Evolutionary conservation across 30 jellyfish, hydroid and myxozoan species (phyloP).

Genomic region (Hydra vulgaris): DNA sequence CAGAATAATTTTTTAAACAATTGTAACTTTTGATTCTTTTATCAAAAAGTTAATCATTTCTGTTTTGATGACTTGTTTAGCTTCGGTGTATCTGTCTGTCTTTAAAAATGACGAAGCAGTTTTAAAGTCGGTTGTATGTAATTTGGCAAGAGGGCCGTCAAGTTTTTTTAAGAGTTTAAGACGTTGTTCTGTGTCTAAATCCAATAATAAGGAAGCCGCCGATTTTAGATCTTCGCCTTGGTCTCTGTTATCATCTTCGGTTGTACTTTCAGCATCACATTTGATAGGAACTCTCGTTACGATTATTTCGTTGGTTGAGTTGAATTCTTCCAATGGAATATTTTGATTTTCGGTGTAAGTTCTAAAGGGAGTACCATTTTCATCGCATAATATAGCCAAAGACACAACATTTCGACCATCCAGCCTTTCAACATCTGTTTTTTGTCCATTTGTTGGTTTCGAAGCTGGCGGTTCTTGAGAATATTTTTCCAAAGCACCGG

Average conservation of each 20-base stretch:
- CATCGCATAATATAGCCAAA: constrained; percentile 23
- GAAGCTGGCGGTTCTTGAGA: not conserved
- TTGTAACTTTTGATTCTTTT: constrained; percentile 10
- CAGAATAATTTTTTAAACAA: not conserved
- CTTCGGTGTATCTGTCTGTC: constrained; percentile 17
- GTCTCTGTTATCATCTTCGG: not conserved
- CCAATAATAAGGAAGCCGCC: not conserved
- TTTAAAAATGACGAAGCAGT: constrained; percentile 32
- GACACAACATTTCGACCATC: constrained; percentile 34
- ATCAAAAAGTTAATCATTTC: constrained; percentile 6
- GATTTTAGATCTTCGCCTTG: not conserved
- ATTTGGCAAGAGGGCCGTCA: constrained; percentile 4
- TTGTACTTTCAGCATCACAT: not conserved
- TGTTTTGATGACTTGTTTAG: not conserved
- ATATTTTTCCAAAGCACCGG: not conserved
- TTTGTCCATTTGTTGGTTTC: not conserved
- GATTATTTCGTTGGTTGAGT: constrained; percentile 21
- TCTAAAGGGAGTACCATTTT: constrained; percentile 18
- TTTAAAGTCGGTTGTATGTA: constrained; percentile 31
- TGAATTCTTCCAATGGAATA: constrained; percentile 28
- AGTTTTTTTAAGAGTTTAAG: constrained; percentile 9
- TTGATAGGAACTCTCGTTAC: constrained; percentile 22
- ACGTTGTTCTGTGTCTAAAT: constrained; percentile 16
- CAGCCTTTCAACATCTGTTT: constrained; percentile 9
- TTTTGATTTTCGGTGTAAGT: constrained; percentile 26